Percentiles rank a stretch among this genome's conserved stretches.
Evolutionary conservation across 2,113 vertebrate genomes (phyloP).

Genomic region (Xiphias gladius): DNA sequence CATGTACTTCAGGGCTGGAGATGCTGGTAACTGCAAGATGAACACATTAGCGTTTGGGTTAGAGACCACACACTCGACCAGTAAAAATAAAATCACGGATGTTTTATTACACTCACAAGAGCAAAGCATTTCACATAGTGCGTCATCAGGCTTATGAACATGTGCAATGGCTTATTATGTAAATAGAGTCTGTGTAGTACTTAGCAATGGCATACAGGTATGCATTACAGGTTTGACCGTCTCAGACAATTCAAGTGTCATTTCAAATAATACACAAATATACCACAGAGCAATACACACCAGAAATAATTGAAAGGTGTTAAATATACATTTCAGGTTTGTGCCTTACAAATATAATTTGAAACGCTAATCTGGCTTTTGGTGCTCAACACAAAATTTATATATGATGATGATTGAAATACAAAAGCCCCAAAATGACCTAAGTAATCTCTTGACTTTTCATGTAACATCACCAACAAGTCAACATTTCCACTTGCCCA

Average conservation of each 20-base stretch:
- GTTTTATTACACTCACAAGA: slow-evolving; percentile 16
- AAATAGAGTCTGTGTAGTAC: slow-evolving; percentile 36
- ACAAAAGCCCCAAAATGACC: too few relatives aligned
- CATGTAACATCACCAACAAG: too few relatives aligned
- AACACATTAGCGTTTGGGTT: slow-evolving; percentile 15
- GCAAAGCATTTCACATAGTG: slow-evolving; percentile 8
- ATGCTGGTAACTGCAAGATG: slow-evolving; percentile 5
- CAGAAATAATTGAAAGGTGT: background rate
- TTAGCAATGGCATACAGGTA: slow-evolving; percentile 31
- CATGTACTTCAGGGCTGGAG: background rate
- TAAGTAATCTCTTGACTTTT: too few relatives aligned
- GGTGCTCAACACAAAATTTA: too few relatives aligned
- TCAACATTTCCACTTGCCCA: too few relatives aligned
- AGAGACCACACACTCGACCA: background rate
- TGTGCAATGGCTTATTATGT: slow-evolving; percentile 16
- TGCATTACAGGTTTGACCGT: slow-evolving; percentile 37
- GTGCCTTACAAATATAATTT: too few relatives aligned
- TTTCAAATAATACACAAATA: slow-evolving; percentile 1
- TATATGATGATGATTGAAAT: too few relatives aligned
- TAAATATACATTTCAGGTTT: background rate
- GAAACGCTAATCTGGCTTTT: too few relatives aligned
- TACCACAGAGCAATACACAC: slow-evolving; percentile 3
- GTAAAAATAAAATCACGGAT: slow-evolving; percentile 4
- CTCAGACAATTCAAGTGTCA: slow-evolving; percentile 10
- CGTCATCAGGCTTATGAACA: slow-evolving; percentile 26